Base-by-base conservation (phyloP, 2,113 vertebrate species). In the Paratilapia polleni region DNA sequence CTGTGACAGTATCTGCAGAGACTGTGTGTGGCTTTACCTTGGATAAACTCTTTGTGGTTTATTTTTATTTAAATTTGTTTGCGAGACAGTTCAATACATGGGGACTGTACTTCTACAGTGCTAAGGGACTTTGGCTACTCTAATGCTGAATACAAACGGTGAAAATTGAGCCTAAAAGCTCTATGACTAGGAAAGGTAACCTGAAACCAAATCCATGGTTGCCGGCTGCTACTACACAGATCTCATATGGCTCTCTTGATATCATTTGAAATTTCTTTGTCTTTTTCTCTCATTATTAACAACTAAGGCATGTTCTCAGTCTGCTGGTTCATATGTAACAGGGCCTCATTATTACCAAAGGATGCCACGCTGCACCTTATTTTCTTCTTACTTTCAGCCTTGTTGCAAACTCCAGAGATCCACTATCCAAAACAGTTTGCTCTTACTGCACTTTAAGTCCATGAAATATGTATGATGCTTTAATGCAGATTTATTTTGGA, bases 161-260 rank as follows among this genome's bases (percentile, higher is more conserved):
- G 95, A 96, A 97, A 97, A 97, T 95, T 97, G 96, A 97, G 96
- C 96, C 96, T 98, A 97, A 98, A 97, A 98, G 96, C 97, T 95
- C 94, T 95, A 95, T 96, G 97, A 97, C 97, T 95, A 95, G 95
- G 95, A 93, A 20, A 93, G 93, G 98, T 96, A 98, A 99, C 97
- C 93, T 94, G 97, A 98, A 96, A 96, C 96, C 95, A 97, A 97
- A 98, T 97, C 98, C 96, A 97, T 98, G 95, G 95, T 95, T 96
- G 96, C 97, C 58, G 90, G 96, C 97, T 97, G 97, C 89, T 94
- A 93, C 96, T 96, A 95, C 95, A 94, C 95, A 96, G 95, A 94
- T 97, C 89, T 91, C 92, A 93, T 95, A 95, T 96, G 95, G 93
- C 92, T 96, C 96, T 95, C 95, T 83, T 95, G 94, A 96, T 94